phyloP scores from a whole-genome alignment of 2,797 vertebrate species.

The Mustela erminea region DNA sequence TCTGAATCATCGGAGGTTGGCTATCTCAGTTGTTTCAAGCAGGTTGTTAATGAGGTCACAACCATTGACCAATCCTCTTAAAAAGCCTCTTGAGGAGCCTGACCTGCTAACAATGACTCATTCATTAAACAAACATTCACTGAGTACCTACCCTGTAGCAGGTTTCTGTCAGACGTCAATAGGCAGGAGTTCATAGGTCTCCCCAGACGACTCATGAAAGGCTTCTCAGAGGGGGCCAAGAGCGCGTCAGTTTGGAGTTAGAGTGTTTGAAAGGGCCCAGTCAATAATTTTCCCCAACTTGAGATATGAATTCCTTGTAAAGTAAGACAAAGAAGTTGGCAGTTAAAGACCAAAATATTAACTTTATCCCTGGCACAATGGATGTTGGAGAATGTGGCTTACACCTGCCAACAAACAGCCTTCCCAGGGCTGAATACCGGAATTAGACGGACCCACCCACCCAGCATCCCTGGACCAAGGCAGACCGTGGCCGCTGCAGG shows the following conservation, averaged over 20 bases:
- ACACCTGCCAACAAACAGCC: neutral
- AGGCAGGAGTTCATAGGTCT: neutral
- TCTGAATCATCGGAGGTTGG: conserved; percentile 18
- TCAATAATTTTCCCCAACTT: neutral
- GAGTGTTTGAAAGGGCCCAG: neutral
- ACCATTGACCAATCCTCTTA: conserved; percentile 12
- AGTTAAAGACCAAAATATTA: conserved; percentile 17
- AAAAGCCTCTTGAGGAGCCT: conserved; percentile 8
- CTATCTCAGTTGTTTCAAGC: conserved; percentile 50
- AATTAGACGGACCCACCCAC: neutral
- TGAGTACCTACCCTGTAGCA: neutral
- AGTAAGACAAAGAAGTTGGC: conserved; percentile 11
- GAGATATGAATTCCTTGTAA: neutral
- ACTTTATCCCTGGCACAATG: neutral
- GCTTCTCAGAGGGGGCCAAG: neutral
- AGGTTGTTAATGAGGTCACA: conserved; percentile 35
- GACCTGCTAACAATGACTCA: conserved; percentile 3
- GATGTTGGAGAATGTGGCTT: neutral
- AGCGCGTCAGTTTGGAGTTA: neutral
- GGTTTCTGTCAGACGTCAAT: neutral
- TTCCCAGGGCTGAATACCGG: neutral
- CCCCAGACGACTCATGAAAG: neutral
- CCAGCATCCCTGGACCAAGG: neutral
- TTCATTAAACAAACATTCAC: conserved; percentile 14
- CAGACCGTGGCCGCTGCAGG: neutral